phyloP scores from a whole-genome alignment of 2,888 invertebrate genomes.

The Hedya salicella region DNA sequence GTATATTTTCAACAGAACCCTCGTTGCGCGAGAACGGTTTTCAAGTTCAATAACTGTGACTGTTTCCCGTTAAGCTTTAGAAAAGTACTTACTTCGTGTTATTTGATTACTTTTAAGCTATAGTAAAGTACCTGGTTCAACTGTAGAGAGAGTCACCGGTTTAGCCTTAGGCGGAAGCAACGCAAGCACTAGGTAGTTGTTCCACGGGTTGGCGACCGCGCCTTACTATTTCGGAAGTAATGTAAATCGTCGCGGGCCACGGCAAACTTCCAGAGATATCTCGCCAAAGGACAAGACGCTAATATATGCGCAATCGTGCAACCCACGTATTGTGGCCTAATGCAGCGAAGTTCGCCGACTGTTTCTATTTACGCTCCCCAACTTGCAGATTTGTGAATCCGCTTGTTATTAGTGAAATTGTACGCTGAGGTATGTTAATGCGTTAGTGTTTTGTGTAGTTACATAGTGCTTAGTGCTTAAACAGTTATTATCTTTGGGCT shows the following conservation, averaged over 20 bases:
- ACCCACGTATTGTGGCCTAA: conserved; percentile 79
- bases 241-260: conserved; percentile 79
- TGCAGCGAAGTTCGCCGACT: conserved; percentile 70
- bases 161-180: conserved; percentile 43
- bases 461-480: conserved; percentile 15
- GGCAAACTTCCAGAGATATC: conserved; percentile 78
- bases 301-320: conserved; percentile 82
- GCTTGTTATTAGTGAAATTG: conserved; percentile 50
- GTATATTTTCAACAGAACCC: no score
- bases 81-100: no score
- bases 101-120: no score
- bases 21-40: no score
- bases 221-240: conserved; percentile 78
- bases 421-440: conserved; percentile 44
- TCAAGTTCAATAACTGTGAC: no score
- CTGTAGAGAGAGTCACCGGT: not conserved
- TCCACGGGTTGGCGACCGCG: conserved; percentile 65
- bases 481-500: no score
- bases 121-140: no score
- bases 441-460: conserved; percentile 30
- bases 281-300: conserved; percentile 83
- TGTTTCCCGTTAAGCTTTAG: no score
- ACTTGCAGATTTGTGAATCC: conserved; percentile 59
- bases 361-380: conserved; percentile 70
- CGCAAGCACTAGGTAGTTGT: conserved; percentile 54